Percentiles rank a stretch among this genome's conserved stretches.
Conservation (phyloP, 2,797 vertebrate genomes). For the Pipistrellus nathusii region DNA sequence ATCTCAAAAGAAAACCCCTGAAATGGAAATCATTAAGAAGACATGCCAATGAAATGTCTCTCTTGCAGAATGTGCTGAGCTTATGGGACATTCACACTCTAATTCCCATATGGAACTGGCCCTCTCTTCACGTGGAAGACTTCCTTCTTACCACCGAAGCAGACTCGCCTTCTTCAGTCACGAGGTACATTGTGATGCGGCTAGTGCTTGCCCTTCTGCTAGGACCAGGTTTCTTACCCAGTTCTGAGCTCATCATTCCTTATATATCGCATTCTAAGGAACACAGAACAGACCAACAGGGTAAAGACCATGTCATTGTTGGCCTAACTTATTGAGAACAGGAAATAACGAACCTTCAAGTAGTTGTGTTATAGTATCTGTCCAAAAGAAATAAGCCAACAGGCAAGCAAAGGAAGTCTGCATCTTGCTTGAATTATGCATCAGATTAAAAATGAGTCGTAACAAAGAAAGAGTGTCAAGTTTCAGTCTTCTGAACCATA, state of each 20-base stretch:
- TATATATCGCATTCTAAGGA: neutral
- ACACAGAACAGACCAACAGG: neutral
- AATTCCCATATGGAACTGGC: slow-evolving; percentile 92
- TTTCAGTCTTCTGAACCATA: neutral
- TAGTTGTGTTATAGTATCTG: neutral
- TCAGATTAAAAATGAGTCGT: neutral
- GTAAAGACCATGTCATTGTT: neutral
- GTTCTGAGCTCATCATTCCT: neutral
- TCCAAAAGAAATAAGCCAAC: neutral
- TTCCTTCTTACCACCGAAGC: slow-evolving; percentile 95
- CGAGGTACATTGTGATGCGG: slow-evolving; percentile 84
- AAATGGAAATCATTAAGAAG: neutral
- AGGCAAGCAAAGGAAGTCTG: neutral
- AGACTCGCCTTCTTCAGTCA: slow-evolving; percentile 89
- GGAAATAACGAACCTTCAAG: neutral
- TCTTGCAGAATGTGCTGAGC: slow-evolving; percentile 91
- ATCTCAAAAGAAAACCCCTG: neutral
- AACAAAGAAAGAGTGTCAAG: neutral
- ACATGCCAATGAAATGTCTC: neutral
- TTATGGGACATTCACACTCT: slow-evolving; percentile 93
- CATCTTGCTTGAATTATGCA: neutral
- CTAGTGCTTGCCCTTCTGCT: neutral
- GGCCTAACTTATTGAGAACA: neutral
- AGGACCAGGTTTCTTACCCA: neutral
- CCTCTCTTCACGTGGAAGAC: slow-evolving; percentile 90